These are phyloP conservation scores for Discoglossus pictus DNA, from an alignment of 2,797 vertebrate genomes.

Conservation along the genomic window DNA sequence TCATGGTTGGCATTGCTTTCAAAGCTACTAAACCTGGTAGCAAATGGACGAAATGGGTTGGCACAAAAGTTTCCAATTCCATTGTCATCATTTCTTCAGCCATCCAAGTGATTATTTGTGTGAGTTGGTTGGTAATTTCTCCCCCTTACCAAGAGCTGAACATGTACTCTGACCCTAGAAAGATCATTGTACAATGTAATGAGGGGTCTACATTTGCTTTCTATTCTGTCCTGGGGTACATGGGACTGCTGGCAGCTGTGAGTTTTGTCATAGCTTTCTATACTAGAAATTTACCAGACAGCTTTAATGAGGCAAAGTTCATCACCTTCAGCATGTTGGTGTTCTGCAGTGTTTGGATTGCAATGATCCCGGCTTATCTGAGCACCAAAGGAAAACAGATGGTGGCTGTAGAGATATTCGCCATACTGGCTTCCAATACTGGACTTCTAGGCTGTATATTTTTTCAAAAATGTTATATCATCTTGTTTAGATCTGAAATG, in stretches of 20 bases:
- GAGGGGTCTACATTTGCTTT: constrained; percentile 23
- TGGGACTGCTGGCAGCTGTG: constrained; percentile 31
- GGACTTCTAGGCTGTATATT: background rate
- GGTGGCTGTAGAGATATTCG: background rate
- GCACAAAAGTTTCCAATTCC: constrained; percentile 3
- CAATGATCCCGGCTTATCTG: constrained; percentile 14
- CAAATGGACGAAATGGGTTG: background rate
- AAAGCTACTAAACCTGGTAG: constrained; percentile 13
- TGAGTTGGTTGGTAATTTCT: background rate
- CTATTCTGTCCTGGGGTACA: constrained; percentile 31
- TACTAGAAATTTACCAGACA: constrained; percentile 14
- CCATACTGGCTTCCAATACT: background rate
- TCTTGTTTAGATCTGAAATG: too few relatives aligned
- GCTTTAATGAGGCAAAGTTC: constrained; percentile 30
- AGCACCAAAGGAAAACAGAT: constrained; percentile 4
- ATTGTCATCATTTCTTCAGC: background rate
- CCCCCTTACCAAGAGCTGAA: constrained; percentile 15
- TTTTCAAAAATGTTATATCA: too few relatives aligned
- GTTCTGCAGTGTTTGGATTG: constrained; percentile 8
- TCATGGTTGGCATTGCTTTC: constrained; percentile 35
- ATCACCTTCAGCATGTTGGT: constrained; percentile 6
- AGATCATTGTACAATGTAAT: constrained; percentile 22
- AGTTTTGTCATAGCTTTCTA: constrained; percentile 41
- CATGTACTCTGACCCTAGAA: constrained; percentile 7
- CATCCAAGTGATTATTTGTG: constrained; percentile 20